Evolutionary conservation across 2,888 invertebrate species (phyloP).

Genomic region (Ctena decussata): DNA sequence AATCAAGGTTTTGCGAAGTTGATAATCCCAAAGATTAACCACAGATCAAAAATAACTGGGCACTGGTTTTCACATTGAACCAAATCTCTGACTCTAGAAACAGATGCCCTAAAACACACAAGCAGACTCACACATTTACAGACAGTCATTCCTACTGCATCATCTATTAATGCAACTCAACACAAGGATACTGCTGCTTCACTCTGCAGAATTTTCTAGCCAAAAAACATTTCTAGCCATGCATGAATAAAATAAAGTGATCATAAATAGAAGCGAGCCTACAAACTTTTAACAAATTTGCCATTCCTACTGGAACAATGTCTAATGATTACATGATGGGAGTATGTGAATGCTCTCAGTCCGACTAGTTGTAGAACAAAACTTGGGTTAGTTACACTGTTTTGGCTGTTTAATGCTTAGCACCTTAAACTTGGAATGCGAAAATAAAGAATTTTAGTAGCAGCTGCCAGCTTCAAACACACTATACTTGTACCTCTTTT

Average conservation of each 20-base stretch:
- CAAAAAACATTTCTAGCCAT: neutral
- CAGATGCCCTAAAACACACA: too few species aligned
- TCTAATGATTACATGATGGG: conserved; percentile 14
- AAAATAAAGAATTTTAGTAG: conserved; percentile 59
- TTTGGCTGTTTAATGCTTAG: conserved; percentile 12
- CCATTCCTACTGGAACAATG: conserved; percentile 3
- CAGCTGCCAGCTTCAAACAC: conserved; percentile 63
- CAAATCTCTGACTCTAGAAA: too few species aligned
- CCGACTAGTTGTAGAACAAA: conserved; percentile 5
- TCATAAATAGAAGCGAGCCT: neutral
- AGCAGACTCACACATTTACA: too few species aligned
- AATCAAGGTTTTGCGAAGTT: too few species aligned
- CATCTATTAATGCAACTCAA: neutral
- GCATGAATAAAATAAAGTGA: neutral
- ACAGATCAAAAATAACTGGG: too few species aligned
- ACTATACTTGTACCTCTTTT: conserved; percentile 67
- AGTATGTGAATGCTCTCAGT: conserved; percentile 8
- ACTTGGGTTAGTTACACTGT: conserved; percentile 9
- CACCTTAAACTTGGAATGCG: conserved; percentile 12
- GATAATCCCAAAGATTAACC: too few species aligned
- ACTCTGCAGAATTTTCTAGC: neutral
- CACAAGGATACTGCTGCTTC: neutral
- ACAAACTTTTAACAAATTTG: neutral
- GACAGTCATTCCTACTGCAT: neutral
- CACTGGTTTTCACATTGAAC: too few species aligned